These are phyloP conservation scores for Solenodon paradoxus DNA, from an alignment of 2,113 vertebrate species.

Conservation along the genomic window DNA sequence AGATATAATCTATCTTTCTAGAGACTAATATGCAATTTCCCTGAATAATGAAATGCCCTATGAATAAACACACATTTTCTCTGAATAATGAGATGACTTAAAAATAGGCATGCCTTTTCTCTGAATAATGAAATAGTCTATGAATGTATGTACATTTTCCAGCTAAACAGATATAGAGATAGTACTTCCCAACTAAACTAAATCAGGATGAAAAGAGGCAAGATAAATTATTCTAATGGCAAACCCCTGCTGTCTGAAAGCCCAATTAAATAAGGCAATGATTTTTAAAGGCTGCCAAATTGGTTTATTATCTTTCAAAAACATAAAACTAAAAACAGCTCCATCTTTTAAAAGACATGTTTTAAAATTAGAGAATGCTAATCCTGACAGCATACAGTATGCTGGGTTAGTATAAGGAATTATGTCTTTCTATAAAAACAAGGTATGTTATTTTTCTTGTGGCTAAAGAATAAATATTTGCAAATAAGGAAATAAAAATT, in stretches of 20 bases:
- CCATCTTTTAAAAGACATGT: slow-evolving; percentile 35
- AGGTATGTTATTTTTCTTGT: neutral
- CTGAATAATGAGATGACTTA: neutral
- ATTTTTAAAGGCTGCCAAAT: slow-evolving; percentile 37
- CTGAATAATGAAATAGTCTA: neutral
- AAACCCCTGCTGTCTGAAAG: slow-evolving; percentile 1
- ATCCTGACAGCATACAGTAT: neutral
- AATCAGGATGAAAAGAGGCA: neutral
- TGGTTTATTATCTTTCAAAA: slow-evolving; percentile 51
- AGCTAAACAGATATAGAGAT: neutral
- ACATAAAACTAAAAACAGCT: neutral
- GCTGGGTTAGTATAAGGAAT: neutral
- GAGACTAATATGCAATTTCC: slow-evolving; percentile 1
- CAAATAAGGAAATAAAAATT: slow-evolving; percentile 48
- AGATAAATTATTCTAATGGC: neutral
- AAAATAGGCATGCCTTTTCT: neutral
- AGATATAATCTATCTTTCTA: neutral
- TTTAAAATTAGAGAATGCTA: slow-evolving; percentile 43
- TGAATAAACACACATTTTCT: neutral
- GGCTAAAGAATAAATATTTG: slow-evolving; percentile 43
- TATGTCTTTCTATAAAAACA: neutral
- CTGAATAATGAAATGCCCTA: neutral
- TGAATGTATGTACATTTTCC: neutral
- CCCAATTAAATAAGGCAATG: neutral
- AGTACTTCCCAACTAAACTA: neutral